Evolutionary conservation across 2,888 invertebrate species (phyloP).

Genomic region (Notocelia uddmanniana): DNA sequence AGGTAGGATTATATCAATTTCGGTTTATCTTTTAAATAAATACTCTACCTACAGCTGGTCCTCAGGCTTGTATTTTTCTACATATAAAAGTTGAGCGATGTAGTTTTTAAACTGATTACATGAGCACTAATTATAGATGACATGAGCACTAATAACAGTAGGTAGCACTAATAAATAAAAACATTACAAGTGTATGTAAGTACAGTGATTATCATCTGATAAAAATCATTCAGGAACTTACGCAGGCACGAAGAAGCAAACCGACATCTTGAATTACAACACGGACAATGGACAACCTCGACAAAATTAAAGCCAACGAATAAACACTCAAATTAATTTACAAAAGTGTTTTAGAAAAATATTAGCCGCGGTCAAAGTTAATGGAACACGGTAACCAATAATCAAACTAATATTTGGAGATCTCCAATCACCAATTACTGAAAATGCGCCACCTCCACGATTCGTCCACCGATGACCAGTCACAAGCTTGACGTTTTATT

Average conservation of each 20-base stretch:
- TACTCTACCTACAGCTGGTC: background rate
- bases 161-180: background rate
- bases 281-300: slow-evolving; percentile 59
- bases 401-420: slow-evolving; percentile 82
- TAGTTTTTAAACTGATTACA: background rate
- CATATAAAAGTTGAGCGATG: background rate
- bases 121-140: background rate
- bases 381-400: slow-evolving; percentile 82
- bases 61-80: background rate
- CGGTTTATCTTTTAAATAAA: slow-evolving; percentile 2
- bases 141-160: no score
- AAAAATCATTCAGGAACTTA: slow-evolving; percentile 79
- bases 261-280: slow-evolving; percentile 86
- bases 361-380: slow-evolving; percentile 76
- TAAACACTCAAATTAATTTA: slow-evolving; percentile 56
- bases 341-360: slow-evolving; percentile 62
- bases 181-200: background rate
- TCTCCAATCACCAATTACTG: slow-evolving; percentile 86
- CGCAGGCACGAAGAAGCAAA: slow-evolving; percentile 90
- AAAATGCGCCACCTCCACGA: slow-evolving; percentile 84
- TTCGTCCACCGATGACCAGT: slow-evolving; percentile 86
- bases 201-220: slow-evolving; percentile 41
- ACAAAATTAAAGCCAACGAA: slow-evolving; percentile 52
- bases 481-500: slow-evolving; percentile 80
- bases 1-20: background rate